These are phyloP conservation scores for Toxotes lorentzi DNA, from an alignment of 2,797 vertebrate genomes.

Conservation along the genomic window DNA sequence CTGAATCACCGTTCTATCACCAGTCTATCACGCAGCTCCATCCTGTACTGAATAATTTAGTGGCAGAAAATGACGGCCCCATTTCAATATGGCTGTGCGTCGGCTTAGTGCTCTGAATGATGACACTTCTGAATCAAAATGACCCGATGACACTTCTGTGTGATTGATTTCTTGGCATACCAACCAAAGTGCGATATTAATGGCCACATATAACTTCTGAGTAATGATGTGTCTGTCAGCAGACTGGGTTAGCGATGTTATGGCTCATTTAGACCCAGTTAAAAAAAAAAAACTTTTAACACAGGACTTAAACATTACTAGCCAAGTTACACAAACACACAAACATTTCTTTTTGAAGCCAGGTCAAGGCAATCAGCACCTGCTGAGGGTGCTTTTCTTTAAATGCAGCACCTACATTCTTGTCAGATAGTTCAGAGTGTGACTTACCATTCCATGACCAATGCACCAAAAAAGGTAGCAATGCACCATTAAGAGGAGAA, in stretches of 20 bases:
- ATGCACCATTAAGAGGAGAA: not conserved
- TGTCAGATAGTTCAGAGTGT: not conserved
- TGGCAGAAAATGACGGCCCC: constrained; percentile 53
- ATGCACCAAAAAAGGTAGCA: not conserved
- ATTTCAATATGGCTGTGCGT: constrained; percentile 36
- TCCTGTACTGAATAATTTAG: constrained; percentile 68
- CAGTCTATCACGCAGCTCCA: constrained; percentile 52
- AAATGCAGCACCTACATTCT: constrained; percentile 15
- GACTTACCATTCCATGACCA: not conserved
- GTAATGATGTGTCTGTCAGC: not conserved
- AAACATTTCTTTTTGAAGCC: not conserved
- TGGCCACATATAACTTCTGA: constrained; percentile 14
- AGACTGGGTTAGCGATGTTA: not conserved
- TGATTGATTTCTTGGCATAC: constrained; percentile 40
- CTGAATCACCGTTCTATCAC: constrained; percentile 46
- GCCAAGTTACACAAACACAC: not conserved
- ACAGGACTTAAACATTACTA: not conserved
- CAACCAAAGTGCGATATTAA: constrained; percentile 8
- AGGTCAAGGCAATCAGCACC: not conserved
- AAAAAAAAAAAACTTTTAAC: not conserved
- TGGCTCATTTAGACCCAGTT: not conserved
- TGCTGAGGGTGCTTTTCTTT: not conserved
- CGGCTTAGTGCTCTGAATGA: constrained; percentile 35
- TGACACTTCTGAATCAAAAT: constrained; percentile 42
- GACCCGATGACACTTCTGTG: constrained; percentile 21